Base-by-base conservation (phyloP, 2,113 vertebrate genomes). In the Rana temporaria region DNA sequence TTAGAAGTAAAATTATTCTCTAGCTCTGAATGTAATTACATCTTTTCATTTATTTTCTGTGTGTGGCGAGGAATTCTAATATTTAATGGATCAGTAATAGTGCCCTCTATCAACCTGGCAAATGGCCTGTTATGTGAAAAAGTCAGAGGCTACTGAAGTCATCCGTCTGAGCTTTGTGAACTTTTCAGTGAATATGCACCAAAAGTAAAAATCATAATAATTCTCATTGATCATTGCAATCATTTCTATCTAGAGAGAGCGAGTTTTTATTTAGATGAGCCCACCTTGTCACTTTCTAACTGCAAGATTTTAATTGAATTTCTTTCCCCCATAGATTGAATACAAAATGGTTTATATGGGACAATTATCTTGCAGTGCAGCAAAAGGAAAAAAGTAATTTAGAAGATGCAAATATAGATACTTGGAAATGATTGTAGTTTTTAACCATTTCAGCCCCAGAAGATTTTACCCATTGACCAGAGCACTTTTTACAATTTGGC, bases 41-140 rank as follows among this genome's bases (percentile, higher is more conserved):
- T 48, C 75, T 85, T 76, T 80, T 42, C 4, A 79, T 81, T 82
- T 84, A 20, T 30, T 84, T 80, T 0, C 18, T 84, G 85, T 75
- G 65, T 79, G 81, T 60, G 69, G 17, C 78, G 32, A 86, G 80
- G 42, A 77, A 9, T 1, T 55, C 69, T 85, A 19, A 62, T 76
- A 56, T 34, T 62, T 81, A 79, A 16, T 24, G 19, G 24, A 34
- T 59, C 20, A 72, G 17, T 83, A 84, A 68, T 71, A 84, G 22
- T 81, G 71, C 38, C 68, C 19, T 79, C 60, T 72, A 5, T 79
- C 34, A 84, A 18, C 69, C 63, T 84, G 20, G 67, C n/a, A 74
- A 22, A 48, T 71, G 55, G 55, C 84, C 74, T 72, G 76, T 16
- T 12, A 78, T 15, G 4, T 42, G 26, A n/a, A 73, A 78, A 42